Evolutionary conservation across 2,888 invertebrate genomes (phyloP), one percentile per base, ranked within the genome.

Genomic region (Anthophora plumipes): DNA sequence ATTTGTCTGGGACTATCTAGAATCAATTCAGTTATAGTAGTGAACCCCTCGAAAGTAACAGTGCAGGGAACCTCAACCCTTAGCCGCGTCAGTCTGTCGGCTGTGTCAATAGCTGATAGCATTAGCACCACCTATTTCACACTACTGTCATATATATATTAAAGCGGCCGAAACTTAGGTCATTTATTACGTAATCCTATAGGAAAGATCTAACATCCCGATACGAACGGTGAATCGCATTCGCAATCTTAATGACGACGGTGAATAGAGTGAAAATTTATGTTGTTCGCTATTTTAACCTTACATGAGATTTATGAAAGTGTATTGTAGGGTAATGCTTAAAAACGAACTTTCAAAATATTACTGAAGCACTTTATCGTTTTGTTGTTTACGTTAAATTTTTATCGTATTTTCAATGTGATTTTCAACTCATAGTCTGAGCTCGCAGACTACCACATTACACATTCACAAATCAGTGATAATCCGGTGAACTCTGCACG

Each of bases 61-160:
- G 64, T 48, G 74, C 57, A 74, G 85, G 80, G 77, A 73, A 67
- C 61, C 63, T 77, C 64, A 88, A 86, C 85, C 85, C 84, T 86
- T 80, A 77, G 78, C 43, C 61, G 77, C 80, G 84, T 77, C 83
- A 67, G 84, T 74, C 85, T 83, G 90, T 89, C 88, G 89, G 80
- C 90, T 90, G 90, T 90, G 91, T 90, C 91, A 90, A 90, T 91
- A 90, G 85, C 91, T 89, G 90, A 90, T 90, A 90, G 87, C 85
- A 90, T 89, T 86, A 88, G 80, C 77, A 79, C 74, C 81, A 76
- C 80, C 88, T 88, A 87, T 86, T 88, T 80, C 84, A 72, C 77
- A 54, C 75, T 67, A 73, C 75, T 80, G 75, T 82, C 88, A 72
- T 84, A 77, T 75, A 72, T 84, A 77, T 75, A 84, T 88, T 82